Conservation (phyloP, 2,888 invertebrate genomes). For the Horisme vitalbata region DNA sequence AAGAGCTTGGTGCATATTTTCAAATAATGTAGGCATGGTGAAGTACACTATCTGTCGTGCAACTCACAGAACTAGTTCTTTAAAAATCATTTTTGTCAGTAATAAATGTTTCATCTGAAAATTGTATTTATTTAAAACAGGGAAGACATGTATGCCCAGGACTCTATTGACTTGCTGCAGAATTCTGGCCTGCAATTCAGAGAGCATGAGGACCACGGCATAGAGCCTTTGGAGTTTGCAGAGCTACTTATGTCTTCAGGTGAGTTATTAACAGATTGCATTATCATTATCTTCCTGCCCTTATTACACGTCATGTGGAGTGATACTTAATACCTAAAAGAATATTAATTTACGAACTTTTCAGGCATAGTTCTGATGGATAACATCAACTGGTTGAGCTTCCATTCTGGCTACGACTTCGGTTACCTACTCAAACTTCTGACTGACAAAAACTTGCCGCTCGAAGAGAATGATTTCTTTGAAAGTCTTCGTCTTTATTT, state of each 20-base stretch:
- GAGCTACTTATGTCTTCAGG: slow-evolving; percentile 98
- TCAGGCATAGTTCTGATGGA: slow-evolving; percentile 96
- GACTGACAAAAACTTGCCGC: slow-evolving; percentile 96
- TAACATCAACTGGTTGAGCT: slow-evolving; percentile 98
- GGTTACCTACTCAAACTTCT: slow-evolving; percentile 97
- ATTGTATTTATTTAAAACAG: slow-evolving; percentile 67
- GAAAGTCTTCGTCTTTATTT: slow-evolving; percentile 96
- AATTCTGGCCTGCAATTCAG: slow-evolving; percentile 99
- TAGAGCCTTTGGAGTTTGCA: slow-evolving; percentile 98
- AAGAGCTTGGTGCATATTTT: no score
- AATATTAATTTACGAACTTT: not conserved
- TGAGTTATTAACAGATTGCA: no score
- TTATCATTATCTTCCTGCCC: no score
- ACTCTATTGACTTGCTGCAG: slow-evolving; percentile 98
- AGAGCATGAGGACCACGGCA: slow-evolving; percentile 99
- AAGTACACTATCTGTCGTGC: no score
- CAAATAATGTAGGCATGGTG: no score
- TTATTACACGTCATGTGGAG: no score
- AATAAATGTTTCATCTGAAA: slow-evolving; percentile 1
- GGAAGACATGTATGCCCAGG: slow-evolving; percentile 99
- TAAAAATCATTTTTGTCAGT: no score
- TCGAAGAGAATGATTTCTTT: slow-evolving; percentile 98
- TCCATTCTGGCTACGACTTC: slow-evolving; percentile 99
- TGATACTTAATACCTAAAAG: no score
- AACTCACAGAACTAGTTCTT: no score